Evolutionary conservation across 1,140 invertebrate genomes (phyloP).

Genomic region (Lamellibrachia luymesi): DNA sequence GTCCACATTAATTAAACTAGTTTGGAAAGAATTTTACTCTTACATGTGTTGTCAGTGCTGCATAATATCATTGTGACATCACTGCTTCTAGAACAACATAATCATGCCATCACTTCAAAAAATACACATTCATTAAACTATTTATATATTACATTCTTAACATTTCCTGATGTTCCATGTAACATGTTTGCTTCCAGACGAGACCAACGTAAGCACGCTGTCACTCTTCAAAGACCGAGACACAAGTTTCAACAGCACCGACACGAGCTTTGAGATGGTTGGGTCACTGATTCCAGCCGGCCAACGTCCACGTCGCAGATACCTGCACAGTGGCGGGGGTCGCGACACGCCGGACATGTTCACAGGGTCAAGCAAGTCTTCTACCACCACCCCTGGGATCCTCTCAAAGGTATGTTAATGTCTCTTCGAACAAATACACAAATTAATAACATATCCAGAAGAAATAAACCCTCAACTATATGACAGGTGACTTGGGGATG

Average conservation of each 20-base stretch:
- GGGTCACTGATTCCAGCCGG: constrained; percentile 17
- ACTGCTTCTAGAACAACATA: background rate
- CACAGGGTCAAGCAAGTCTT: background rate
- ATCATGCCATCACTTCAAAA: background rate
- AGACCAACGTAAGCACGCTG: background rate
- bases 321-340: background rate
- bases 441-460: no score
- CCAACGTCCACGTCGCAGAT: background rate
- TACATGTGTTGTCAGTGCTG: no score
- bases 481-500: no score
- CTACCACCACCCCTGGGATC: background rate
- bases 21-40: no score
- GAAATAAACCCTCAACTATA: no score
- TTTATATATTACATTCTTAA: background rate
- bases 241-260: background rate
- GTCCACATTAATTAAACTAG: no score
- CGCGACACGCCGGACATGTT: background rate
- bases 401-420: background rate
- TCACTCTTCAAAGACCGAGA: constrained; percentile 12
- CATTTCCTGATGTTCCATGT: background rate
- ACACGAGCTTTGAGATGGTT: constrained; percentile 12
- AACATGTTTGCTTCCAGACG: background rate
- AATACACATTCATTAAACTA: background rate
- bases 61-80: no score
- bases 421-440: background rate